These are phyloP conservation scores for Telmatochromis brichardi DNA, from an alignment of 2,113 vertebrate genomes.

Conservation along the genomic window DNA sequence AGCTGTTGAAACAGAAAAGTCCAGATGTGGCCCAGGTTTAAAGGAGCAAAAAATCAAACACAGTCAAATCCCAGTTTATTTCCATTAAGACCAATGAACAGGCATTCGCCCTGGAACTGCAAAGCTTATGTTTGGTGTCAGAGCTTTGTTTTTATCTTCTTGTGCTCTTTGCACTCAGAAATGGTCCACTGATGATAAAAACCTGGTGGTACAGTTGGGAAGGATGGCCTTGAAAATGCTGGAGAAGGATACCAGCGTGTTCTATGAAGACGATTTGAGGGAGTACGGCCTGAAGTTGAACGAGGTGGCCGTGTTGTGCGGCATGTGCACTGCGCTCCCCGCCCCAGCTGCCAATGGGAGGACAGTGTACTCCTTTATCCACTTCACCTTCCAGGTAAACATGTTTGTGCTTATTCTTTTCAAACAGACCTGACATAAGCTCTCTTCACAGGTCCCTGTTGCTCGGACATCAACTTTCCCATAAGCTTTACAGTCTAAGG, in stretches of 20 bases:
- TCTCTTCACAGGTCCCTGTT: not conserved
- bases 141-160: not conserved
- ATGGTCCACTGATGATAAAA: slow-evolving; percentile 36
- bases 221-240: slow-evolving; percentile 57
- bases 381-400: slow-evolving; percentile 58
- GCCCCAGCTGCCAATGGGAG: not conserved
- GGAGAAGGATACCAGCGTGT: slow-evolving; percentile 12
- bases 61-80: not conserved
- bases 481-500: not conserved
- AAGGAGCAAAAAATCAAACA: not conserved
- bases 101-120: not conserved
- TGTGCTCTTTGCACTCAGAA: not conserved
- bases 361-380: slow-evolving; percentile 52
- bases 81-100: not conserved
- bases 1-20: not conserved
- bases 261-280: slow-evolving; percentile 45
- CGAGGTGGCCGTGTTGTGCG: slow-evolving; percentile 41
- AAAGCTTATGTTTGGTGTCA: not conserved
- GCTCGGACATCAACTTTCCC: not conserved
- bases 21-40: not conserved
- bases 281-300: slow-evolving; percentile 2
- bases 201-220: slow-evolving; percentile 32
- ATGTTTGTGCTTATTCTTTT: not conserved
- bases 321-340: slow-evolving; percentile 55
- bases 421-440: not conserved